Evolutionary conservation across 2,888 invertebrate genomes (phyloP), one percentile per base, ranked within the genome.

Genomic region (Spodoptera picta): DNA sequence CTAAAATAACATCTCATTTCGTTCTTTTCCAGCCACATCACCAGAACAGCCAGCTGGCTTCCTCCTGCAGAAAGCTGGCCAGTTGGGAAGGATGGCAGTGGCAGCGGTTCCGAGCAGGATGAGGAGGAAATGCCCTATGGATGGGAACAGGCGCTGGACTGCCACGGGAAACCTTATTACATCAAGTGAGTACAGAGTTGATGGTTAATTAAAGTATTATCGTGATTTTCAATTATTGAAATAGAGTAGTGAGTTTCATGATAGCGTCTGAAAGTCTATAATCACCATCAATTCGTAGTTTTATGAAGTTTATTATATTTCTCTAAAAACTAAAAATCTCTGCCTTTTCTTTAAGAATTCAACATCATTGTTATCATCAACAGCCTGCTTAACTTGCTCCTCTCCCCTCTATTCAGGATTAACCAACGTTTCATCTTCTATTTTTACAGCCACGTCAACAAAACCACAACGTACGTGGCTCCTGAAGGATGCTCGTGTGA

Each of bases 381-480:
- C 27, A 27, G 3, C 27, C 27, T 27, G 27, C 27, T 27, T 3
- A 5, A 2, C 27, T 2, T 27, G 27, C 3, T 27, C 27, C 27
- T 19, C 27, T 27, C 27, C 19, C 1, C 19, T 19, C 19, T 1
- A 19, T 19, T 19, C 19, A 19, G 19, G 19, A 19, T 19, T 19
- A 19, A 19, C 19, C 2, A 27, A 27, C 27, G 27, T 27, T 27
- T 24, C 11, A 12, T 12, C 27, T 48, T 1, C 12, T n/a, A n/a
- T 55, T 31, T 76, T 82, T 80, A 5, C 93, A 97, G 97, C 83
- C 97, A 97, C 85, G 95, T 97, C 69, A 98, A 98, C 90, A 97
- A 98, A 91, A 97, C 97, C n/a, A 98, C 98, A 0, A 98, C 98
- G 0, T 98, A 98, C 89, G 98, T 98, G 87, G 98, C 98, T 54